Evolutionary conservation across 2,888 invertebrate genomes (phyloP), one percentile per base, ranked within the genome.

Genomic region (Amblyteles armatorius): DNA sequence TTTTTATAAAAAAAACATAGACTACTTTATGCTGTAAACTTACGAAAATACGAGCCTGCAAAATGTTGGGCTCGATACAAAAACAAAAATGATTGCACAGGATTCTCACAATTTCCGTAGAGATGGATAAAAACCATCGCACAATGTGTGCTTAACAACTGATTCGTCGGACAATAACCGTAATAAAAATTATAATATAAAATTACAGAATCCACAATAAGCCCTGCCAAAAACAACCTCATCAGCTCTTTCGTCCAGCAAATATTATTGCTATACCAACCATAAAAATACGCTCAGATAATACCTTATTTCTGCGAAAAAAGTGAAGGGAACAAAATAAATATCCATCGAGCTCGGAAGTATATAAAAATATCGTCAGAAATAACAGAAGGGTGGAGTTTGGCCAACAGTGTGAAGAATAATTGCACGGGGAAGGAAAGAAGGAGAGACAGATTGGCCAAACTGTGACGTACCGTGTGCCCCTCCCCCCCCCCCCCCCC

Each of bases 381-480:
- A 72, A 22, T 40, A 60, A 74, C 44, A 40, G 33, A 22, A 50
- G 73, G 50, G 40, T 22, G 22, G 63, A 60, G 11, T 57, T 65
- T 50, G 11, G 71, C 9, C 55, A 63, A 69, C 50, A 50, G 79
- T 44, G 57, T 44, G 13, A 33, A 69, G 55, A 72, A 44, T 65
- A 50, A 52, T 33, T 67, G 60, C 33, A 40, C 11, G 50, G 55
- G 52, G 48, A 60, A 72, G 78, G 74, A 78, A 63, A 52, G 79
- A 73, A 69, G 55, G 74, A 80, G 79, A 77, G 69, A 78, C 22
- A 74, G 52, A 82, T 69, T 60, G 65, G 60, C 78, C 87, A 88
- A 82, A 87, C 87, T 86, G 85, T 89, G 82, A 89, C 87, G 29
- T 33, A 89, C 90, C 90, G 91, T 71, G 77, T 72, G 57, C 50